A percentile compares a stretch with the other conserved stretches of the same genome.
These are phyloP conservation scores for Thysanoteuthis rhombus DNA, from an alignment of 2,888 invertebrate genomes.

Conservation along the genomic window DNA sequence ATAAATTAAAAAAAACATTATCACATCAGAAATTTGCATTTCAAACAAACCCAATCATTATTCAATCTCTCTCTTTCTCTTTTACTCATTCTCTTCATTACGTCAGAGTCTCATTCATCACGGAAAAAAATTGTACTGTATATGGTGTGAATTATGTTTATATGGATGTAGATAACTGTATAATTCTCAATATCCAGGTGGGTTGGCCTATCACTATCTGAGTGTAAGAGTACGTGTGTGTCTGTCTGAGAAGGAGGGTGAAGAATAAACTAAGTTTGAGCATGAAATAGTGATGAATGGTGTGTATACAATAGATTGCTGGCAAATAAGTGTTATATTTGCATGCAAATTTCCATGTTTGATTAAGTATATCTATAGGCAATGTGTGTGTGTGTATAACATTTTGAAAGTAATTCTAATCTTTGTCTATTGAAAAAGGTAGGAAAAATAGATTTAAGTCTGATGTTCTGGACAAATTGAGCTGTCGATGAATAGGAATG, in stretches of 20 bases:
- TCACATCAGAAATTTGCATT: slow-evolving; percentile 12
- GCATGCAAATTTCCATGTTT: too few relatives aligned
- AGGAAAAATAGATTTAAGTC: too few relatives aligned
- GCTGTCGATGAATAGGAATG: neutral
- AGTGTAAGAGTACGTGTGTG: too few relatives aligned
- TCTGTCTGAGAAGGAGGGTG: neutral
- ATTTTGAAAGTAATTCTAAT: too few relatives aligned
- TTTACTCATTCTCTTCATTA: neutral
- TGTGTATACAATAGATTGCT: too few relatives aligned
- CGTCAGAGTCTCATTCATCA: neutral
- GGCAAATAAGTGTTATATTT: too few relatives aligned
- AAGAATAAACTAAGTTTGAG: neutral
- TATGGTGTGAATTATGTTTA: neutral
- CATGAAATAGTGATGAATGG: too few relatives aligned
- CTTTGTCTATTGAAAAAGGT: too few relatives aligned
- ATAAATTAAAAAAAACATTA: neutral
- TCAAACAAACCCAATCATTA: neutral
- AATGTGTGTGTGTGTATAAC: too few relatives aligned
- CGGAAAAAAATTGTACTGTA: neutral
- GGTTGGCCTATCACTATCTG: neutral
- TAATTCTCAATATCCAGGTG: neutral
- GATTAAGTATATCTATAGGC: too few relatives aligned
- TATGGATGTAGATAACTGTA: neutral
- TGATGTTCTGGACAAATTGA: too few relatives aligned
- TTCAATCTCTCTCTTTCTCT: neutral